A percentile compares a stretch with the other conserved stretches of the same genome.
Evolutionary conservation across 2,888 invertebrate species (phyloP).

Genomic region (Tenthredo amoena): DNA sequence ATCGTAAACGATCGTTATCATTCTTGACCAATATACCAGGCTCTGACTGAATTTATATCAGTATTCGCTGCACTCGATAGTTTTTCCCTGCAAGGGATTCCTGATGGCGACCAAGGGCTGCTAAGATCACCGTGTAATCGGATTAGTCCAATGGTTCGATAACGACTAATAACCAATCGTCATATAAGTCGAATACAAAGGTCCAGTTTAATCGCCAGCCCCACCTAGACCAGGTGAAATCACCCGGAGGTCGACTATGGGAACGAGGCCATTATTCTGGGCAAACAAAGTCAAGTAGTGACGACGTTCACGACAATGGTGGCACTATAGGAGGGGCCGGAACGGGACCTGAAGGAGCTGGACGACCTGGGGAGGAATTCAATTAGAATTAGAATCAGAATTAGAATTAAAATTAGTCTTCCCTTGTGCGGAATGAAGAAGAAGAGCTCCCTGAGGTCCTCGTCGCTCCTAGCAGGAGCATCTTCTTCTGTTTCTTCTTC

Average conservation of each 20-base stretch:
- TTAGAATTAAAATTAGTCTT: slow-evolving; percentile 61
- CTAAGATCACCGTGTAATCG: neutral
- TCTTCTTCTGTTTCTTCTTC: neutral
- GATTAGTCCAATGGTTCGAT: neutral
- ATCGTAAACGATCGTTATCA: too few species aligned
- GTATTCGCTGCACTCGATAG: too few species aligned
- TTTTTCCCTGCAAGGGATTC: neutral
- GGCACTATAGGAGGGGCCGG: slow-evolving; percentile 18
- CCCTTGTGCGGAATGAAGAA: slow-evolving; percentile 37
- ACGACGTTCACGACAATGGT: slow-evolving; percentile 20
- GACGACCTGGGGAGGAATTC: slow-evolving; percentile 61
- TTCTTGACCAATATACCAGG: too few species aligned
- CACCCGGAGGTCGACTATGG: neutral
- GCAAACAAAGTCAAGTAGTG: slow-evolving; percentile 30
- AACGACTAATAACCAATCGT: slow-evolving; percentile 6
- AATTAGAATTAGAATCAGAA: slow-evolving; percentile 67
- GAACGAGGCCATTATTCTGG: slow-evolving; percentile 22
- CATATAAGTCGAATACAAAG: neutral
- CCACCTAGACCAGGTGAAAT: neutral
- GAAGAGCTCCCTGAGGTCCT: slow-evolving; percentile 29
- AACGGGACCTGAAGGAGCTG: slow-evolving; percentile 27
- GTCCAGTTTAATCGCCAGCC: neutral
- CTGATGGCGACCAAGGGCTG: neutral
- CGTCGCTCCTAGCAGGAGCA: slow-evolving; percentile 5
- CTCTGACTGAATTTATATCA: too few species aligned